Percentiles rank a stretch among this genome's conserved stretches.
These are phyloP conservation scores for Nymphalis urticae DNA, from an alignment of 2,888 invertebrate genomes.

Conservation along the genomic window DNA sequence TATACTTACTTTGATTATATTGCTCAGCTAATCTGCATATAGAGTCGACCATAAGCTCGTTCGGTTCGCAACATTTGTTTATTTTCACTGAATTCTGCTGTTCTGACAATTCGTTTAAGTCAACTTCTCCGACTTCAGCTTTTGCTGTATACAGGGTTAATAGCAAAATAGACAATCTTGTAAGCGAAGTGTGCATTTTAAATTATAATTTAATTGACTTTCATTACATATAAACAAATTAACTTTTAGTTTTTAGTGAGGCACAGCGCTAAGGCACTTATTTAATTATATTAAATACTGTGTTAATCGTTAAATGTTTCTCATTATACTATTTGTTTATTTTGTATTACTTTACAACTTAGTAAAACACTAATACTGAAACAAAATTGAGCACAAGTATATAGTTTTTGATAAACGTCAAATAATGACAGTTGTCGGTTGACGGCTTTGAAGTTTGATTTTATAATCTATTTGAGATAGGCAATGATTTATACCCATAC, in stretches of 20 bases:
- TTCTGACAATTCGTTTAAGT: conserved; percentile 76
- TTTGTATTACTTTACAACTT: neutral
- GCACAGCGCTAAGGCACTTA: neutral
- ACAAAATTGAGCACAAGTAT: neutral
- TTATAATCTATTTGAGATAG: too few species aligned
- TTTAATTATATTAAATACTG: neutral
- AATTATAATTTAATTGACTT: conserved; percentile 11
- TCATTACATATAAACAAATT: conserved; percentile 9
- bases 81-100: conserved; percentile 80
- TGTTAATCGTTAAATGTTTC: neutral
- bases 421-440: conserved; percentile 2
- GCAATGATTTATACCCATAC: too few species aligned
- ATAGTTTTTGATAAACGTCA: conserved; percentile 5
- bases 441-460: neutral
- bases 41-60: conserved; percentile 86
- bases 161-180: conserved; percentile 24
- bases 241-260: neutral
- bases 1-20: conserved; percentile 80
- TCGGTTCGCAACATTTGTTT: conserved; percentile 89
- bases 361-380: neutral
- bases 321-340: neutral
- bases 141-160: conserved; percentile 4
- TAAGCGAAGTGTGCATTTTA: conserved; percentile 23
- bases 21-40: conserved; percentile 84
- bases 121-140: conserved; percentile 53